Evolutionary conservation across 2,113 vertebrate genomes (phyloP).

Genomic region (Elgaria multicarinata): DNA sequence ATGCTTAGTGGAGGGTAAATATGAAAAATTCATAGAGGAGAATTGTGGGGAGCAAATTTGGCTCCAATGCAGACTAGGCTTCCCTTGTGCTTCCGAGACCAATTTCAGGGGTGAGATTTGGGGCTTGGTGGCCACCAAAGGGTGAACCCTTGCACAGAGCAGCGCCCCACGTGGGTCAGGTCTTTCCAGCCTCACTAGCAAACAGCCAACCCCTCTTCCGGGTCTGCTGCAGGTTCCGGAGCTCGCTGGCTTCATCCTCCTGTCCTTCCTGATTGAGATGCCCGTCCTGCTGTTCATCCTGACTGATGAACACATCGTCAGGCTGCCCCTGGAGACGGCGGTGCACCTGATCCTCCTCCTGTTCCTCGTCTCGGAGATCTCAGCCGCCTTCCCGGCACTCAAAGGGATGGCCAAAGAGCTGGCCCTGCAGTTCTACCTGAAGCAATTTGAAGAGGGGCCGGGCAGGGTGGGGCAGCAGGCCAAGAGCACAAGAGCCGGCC

Average conservation of each 20-base stretch:
- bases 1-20: too few relatives aligned
- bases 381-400: slow-evolving; percentile 77
- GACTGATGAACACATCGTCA: slow-evolving; percentile 75
- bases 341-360: slow-evolving; percentile 79
- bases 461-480: not conserved
- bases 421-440: slow-evolving; percentile 79
- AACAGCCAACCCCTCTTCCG: not conserved
- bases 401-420: slow-evolving; percentile 82
- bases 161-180: rapidly evolving
- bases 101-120: not conserved
- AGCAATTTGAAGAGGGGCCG: slow-evolving; percentile 65
- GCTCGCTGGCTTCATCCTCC: slow-evolving; percentile 86
- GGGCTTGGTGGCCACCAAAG: not conserved
- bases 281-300: slow-evolving; percentile 88
- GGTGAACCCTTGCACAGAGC: too few relatives aligned
- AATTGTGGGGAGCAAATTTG: not conserved
- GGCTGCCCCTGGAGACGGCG: slow-evolving; percentile 80
- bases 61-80: not conserved
- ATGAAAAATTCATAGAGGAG: not conserved
- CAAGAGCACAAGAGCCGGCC: not conserved
- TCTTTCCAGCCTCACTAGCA: not conserved
- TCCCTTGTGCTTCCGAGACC: not conserved
- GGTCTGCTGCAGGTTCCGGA: slow-evolving; percentile 80
- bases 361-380: slow-evolving; percentile 78
- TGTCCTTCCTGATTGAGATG: slow-evolving; percentile 85